phyloP scores from a whole-genome alignment of 2,113 vertebrate species.

The Campylomormyrus tamandua region DNA sequence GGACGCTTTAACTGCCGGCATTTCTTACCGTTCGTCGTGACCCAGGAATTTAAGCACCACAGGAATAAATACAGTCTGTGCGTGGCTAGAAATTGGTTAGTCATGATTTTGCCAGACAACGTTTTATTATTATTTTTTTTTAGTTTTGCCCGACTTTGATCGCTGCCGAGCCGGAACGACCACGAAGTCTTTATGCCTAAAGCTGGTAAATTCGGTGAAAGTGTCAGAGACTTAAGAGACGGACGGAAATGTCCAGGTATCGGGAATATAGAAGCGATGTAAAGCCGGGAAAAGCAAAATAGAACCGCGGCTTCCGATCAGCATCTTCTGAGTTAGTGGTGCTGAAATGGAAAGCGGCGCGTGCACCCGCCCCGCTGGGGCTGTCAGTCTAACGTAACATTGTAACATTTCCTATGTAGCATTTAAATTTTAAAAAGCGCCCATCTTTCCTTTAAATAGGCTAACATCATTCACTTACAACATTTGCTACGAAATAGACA shows the following conservation, averaged over 20 bases:
- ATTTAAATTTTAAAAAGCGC: not conserved
- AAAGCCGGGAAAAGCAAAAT: not conserved
- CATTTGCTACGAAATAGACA: not conserved
- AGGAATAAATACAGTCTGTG: not conserved
- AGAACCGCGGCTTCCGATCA: not conserved
- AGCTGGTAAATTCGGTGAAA: not conserved
- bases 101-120: not conserved
- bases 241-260: not conserved
- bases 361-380: not conserved
- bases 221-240: not conserved
- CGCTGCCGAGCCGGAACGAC: not conserved
- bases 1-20: not conserved
- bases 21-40: not conserved
- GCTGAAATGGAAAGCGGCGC: conserved; percentile 32
- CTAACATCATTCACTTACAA: not conserved
- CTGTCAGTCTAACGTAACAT: not conserved
- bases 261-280: not conserved
- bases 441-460: not conserved
- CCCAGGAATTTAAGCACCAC: not conserved
- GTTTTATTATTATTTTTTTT: not conserved
- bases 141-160: not conserved
- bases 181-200: not conserved
- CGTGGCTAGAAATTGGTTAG: not conserved
- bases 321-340: conserved; percentile 9
- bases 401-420: not conserved